Base-by-base conservation (phyloP, 2,888 invertebrate species). In the Megalurothrips usitatus region DNA sequence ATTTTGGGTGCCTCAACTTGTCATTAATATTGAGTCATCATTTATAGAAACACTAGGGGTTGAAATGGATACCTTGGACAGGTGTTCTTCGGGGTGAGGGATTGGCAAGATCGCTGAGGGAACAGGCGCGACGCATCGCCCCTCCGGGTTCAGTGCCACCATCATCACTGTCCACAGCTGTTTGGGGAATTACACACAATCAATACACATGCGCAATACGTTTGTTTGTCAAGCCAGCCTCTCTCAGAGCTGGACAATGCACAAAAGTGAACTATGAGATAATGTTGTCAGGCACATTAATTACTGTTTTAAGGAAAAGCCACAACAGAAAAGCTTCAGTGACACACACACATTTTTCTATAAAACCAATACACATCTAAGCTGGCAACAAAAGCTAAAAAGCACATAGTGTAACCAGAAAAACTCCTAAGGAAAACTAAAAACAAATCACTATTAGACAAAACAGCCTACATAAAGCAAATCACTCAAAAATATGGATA, bases 101-200 rank as follows among this genome's bases (percentile, higher is more conserved):
- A 63, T 81, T 90, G 82, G 92, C 91, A 84, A 93, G 90, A 88
- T 95, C 94, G 85, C 93, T 94, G 85, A 95, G 91, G 82, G 94
- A 94, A 87, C 94, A 94, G 85, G 94, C 93, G 84, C 94, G 91
- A 84, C 95, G 90, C 89, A 95, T 92, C 84, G 92, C 92, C 85
- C 89, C 88, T 85, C 88, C 89, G 82, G 88, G 88, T 82, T 88
- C 88, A 26, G 68, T 75, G 10, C 68, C 23, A 26, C 68, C 68
- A 75, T 75, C 68, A 84, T 87, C 87, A 84, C 86, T 86, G 85
- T 87, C 87, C 85, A 86, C 85, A 84, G 86, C 85, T 85, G 86
- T 86, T 84, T 86, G 84, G 84, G 86, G 68, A 75, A 75, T 75
- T 26, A 23, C 68, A 75, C 6, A 75, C 23, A 43, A 75, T 75